Evolutionary conservation across 2,888 invertebrate species (phyloP).

Genomic region (Drosophila flavopinicola): DNA sequence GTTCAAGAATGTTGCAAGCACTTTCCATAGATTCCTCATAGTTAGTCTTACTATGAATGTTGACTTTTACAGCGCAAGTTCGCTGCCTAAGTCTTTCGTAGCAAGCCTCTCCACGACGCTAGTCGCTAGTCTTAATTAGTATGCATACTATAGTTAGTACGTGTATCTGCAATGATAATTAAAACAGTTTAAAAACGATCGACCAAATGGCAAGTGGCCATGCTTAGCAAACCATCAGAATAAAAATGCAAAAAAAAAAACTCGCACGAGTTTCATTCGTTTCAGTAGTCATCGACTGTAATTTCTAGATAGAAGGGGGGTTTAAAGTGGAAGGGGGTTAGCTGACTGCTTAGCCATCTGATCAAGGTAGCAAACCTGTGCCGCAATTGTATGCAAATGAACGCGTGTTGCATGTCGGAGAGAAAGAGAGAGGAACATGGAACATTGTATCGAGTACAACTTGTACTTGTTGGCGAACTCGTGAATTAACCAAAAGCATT

Average conservation of each 20-base stretch:
- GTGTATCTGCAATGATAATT: conserved; percentile 55
- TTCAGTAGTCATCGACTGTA: conserved; percentile 11
- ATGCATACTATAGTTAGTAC: conserved; percentile 24
- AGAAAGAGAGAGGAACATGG: conserved; percentile 44
- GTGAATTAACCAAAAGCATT: conserved; percentile 15
- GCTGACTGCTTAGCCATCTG: conserved; percentile 11
- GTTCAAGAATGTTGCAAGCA: conserved; percentile 16
- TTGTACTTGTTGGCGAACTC: not conserved
- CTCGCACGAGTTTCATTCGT: conserved; percentile 16
- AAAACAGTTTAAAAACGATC: conserved; percentile 58
- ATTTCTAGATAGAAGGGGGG: not conserved
- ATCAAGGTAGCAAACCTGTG: conserved; percentile 50
- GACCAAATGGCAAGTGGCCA: conserved; percentile 42
- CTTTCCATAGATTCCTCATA: conserved; percentile 24
- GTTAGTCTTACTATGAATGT: not conserved
- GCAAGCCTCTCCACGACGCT: conserved; percentile 3
- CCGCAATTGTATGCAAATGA: conserved; percentile 76
- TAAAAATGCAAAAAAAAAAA: conserved; percentile 7
- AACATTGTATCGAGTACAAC: not conserved
- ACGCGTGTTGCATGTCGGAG: conserved; percentile 80
- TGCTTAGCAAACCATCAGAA: conserved; percentile 38
- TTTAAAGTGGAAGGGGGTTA: not conserved
- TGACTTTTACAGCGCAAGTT: conserved; percentile 53
- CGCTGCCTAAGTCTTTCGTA: conserved; percentile 75
- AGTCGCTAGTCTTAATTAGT: conserved; percentile 22